Base-by-base conservation (phyloP, 2,797 vertebrate species). In the Thaleichthys pacificus region DNA sequence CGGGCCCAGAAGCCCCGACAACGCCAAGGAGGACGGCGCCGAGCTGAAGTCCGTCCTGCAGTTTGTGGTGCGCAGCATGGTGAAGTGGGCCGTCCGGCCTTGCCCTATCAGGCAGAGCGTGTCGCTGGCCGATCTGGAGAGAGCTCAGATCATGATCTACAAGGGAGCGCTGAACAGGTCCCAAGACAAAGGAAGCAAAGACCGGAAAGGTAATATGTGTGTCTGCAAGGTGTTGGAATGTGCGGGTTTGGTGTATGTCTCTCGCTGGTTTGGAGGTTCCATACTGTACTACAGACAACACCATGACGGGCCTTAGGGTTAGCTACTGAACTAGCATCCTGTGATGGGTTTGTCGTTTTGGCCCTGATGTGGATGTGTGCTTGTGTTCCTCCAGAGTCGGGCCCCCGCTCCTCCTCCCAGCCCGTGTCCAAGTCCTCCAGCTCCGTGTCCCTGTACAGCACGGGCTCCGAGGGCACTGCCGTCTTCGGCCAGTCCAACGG, bases 141-240 rank as follows among this genome's bases (percentile, higher is more conserved):
- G 94, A 68, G 93, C 93, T 26, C 94, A 95, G 85, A 75, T 94
- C 69, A 94, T 95, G 90, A 93, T 95, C 85, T 94, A 92, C 81
- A 93, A 91, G 82, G 92, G 92, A 77, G 92, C 91, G 9, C 78
- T 94, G 7, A 90, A 79, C 84, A 84, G 81, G 73, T 82, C 88
- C 64, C 91, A 92, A 56, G 89, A 93, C 81, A 89, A 88, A 56
- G 66, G 56, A 61, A 35, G 69, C 67, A 84, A 70, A 77, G 91
- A 92, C 17, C 79, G 77, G 70, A 94, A 92, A 91, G 94, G 94
- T 95, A 91, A 57, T 3, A 26, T 9, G 3, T 66, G 5, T 5
- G 19, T 19, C 17, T 38, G 14, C 11, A 47, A 14, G 42, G 42
- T 14, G 11, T 47, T 47, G 42, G 9, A 47, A 8, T 47, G 28